Percentiles rank a stretch among this genome's conserved stretches.
phyloP scores from a whole-genome alignment of 1,140 invertebrate species.

The Pachyrhynchus sulphureomaculatus region DNA sequence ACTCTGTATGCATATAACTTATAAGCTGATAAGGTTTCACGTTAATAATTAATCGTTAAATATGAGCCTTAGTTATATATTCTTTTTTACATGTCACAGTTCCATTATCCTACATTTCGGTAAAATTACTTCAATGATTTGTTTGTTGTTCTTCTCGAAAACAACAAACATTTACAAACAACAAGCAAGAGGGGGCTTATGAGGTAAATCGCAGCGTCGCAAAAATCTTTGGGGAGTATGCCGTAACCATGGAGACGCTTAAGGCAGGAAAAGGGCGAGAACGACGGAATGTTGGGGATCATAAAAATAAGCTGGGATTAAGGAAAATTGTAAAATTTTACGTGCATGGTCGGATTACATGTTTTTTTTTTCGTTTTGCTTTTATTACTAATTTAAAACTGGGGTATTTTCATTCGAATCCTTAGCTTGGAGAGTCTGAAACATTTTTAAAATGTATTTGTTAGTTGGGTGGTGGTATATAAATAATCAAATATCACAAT shows the following conservation, averaged over 20 bases:
- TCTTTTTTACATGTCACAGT: too few species aligned
- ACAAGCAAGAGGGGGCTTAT: slow-evolving; percentile 16
- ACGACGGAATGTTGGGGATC: slow-evolving; percentile 30
- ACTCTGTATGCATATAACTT: too few species aligned
- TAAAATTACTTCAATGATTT: background rate
- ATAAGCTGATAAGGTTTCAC: too few species aligned
- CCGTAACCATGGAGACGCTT: slow-evolving; percentile 30
- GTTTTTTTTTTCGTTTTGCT: background rate
- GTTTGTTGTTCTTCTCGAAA: slow-evolving; percentile 13
- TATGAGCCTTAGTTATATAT: too few species aligned
- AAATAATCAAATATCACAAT: too few species aligned
- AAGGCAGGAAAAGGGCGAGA: slow-evolving; percentile 29
- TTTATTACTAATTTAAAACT: too few species aligned
- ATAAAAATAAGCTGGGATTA: slow-evolving; percentile 29
- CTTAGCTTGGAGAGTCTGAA: too few species aligned
- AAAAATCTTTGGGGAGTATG: slow-evolving; percentile 24
- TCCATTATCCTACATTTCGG: background rate
- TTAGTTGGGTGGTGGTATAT: too few species aligned
- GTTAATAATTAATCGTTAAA: too few species aligned
- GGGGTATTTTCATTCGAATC: too few species aligned
- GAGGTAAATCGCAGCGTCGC: slow-evolving; percentile 24
- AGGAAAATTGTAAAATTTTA: slow-evolving; percentile 18
- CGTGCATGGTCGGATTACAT: background rate
- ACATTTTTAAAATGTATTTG: too few species aligned
- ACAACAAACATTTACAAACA: slow-evolving; percentile 27